phyloP scores from a whole-genome alignment of 1,140 invertebrate genomes.

The Euwallacea similis region DNA sequence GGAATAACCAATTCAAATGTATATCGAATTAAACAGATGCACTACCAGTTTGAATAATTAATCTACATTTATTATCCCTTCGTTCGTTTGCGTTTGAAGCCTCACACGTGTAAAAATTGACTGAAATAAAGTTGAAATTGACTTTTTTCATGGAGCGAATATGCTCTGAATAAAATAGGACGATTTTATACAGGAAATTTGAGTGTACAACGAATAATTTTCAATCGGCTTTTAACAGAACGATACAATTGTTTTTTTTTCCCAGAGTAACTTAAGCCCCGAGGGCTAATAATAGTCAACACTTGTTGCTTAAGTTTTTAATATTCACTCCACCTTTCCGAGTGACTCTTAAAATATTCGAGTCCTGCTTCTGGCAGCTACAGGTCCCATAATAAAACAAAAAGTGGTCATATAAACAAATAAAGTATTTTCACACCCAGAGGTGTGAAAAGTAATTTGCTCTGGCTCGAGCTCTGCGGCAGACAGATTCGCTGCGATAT shows the following conservation, averaged over 20 bases:
- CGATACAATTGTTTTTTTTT: not conserved
- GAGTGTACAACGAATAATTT: not conserved
- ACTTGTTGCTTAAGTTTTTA: slow-evolving; percentile 7
- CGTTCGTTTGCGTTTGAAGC: slow-evolving; percentile 17
- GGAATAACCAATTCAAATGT: slow-evolving; percentile 26
- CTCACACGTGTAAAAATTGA: slow-evolving; percentile 18
- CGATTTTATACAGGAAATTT: not conserved
- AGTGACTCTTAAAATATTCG: slow-evolving; percentile 1
- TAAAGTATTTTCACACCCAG: slow-evolving; percentile 15
- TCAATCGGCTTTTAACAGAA: too few relatives aligned
- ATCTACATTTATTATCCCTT: slow-evolving; percentile 24
- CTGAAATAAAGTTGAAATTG: slow-evolving; percentile 21
- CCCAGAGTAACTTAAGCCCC: not conserved
- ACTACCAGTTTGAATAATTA: slow-evolving; percentile 29
- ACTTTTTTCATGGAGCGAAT: slow-evolving; percentile 12
- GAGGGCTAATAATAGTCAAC: not conserved
- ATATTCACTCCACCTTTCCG: not conserved
- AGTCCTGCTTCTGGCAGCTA: slow-evolving; percentile 3
- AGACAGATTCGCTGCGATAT: not conserved
- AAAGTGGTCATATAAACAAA: slow-evolving; percentile 14
- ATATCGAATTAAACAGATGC: slow-evolving; percentile 27
- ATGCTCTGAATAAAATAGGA: slow-evolving; percentile 10
- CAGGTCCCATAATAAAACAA: slow-evolving; percentile 9
- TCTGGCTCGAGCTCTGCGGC: slow-evolving; percentile 1
- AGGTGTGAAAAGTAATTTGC: slow-evolving; percentile 14